These are phyloP conservation scores for Corydoras sp. DNA, from an alignment of 2,113 vertebrate genomes.

Conservation along the genomic window DNA sequence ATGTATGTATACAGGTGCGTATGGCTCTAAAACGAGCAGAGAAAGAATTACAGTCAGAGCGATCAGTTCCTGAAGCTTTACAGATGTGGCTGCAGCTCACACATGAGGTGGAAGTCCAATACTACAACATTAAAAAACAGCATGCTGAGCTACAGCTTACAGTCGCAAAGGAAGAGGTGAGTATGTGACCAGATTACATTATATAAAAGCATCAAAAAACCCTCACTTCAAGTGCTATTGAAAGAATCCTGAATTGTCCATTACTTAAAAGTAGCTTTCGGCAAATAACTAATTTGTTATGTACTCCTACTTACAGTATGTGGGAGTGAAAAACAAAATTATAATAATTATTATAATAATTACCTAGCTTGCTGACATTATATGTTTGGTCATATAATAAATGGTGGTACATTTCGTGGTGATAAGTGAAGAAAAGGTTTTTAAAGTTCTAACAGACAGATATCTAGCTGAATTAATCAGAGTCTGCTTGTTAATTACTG, in stretches of 20 bases:
- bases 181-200: too few species aligned
- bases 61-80: constrained; percentile 90
- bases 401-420: not conserved
- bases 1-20: constrained; percentile 87
- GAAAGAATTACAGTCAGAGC: constrained; percentile 88
- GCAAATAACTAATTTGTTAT: too few species aligned
- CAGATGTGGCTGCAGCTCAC: constrained; percentile 98
- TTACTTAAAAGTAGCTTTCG: too few species aligned
- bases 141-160: constrained; percentile 87
- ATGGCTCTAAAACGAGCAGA: constrained; percentile 96
- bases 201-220: too few species aligned
- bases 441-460: not conserved
- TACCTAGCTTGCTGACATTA: too few species aligned
- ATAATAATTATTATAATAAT: too few species aligned
- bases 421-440: not conserved
- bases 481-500: constrained; percentile 14
- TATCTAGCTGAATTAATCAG: not conserved
- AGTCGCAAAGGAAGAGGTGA: constrained; percentile 94
- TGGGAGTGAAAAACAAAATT: too few species aligned
- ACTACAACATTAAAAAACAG: constrained; percentile 99
- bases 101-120: constrained; percentile 96
- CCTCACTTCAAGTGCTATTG: too few species aligned
- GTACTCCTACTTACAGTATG: too few species aligned
- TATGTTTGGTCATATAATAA: not conserved
- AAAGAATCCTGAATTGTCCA: too few species aligned